Conservation (phyloP, 2,113 vertebrate species). For the Strix aluco region DNA sequence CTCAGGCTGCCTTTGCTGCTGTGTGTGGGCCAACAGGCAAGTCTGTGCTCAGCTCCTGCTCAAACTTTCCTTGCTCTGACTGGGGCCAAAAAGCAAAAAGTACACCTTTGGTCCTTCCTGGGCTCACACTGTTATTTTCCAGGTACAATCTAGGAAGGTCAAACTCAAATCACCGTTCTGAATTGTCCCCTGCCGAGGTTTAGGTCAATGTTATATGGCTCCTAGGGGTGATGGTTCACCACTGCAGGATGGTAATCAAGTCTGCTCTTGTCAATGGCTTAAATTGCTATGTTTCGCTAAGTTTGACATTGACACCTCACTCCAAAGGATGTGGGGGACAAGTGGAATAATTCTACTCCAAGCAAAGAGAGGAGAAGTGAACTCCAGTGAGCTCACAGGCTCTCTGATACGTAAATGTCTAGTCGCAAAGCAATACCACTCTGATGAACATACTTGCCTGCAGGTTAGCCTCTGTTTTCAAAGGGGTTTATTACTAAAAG, state of each 20-base stretch:
- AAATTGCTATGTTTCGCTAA: background rate
- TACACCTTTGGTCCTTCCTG: background rate
- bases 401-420: background rate
- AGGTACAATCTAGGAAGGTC: background rate
- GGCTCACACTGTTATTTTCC: background rate
- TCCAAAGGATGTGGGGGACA: background rate
- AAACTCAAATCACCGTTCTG: background rate
- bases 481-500: background rate
- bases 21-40: background rate
- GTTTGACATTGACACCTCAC: background rate
- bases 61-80: background rate
- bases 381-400: background rate
- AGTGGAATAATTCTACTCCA: background rate
- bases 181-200: background rate
- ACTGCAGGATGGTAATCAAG: background rate
- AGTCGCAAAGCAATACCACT: background rate
- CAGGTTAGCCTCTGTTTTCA: background rate
- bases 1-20: background rate
- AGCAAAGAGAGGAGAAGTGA: background rate
- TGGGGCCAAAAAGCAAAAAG: background rate
- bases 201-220: background rate
- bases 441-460: background rate
- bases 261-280: background rate
- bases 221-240: background rate
- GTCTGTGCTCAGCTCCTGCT: background rate